phyloP scores from a whole-genome alignment of 92 coral and sea anemone genomes.

The Paramuricea clavata region DNA sequence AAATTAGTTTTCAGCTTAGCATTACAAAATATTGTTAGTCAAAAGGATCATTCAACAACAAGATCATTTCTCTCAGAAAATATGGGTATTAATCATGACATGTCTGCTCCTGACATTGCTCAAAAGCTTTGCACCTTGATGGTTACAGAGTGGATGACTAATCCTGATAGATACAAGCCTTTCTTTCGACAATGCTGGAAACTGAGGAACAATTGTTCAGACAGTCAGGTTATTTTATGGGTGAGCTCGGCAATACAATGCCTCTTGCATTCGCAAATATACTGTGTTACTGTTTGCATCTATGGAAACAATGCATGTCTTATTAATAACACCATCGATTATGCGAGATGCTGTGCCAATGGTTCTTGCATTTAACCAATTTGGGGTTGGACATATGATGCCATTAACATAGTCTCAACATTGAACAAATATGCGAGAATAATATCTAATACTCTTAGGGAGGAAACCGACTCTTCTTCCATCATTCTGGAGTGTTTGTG shows the following conservation, averaged over 20 bases:
- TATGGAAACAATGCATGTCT: conserved; percentile 67
- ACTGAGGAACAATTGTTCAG: conserved; percentile 62
- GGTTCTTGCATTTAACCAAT: conserved; percentile 72
- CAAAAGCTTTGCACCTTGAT: conserved; percentile 46
- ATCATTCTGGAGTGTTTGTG: neutral
- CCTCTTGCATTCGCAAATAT: conserved; percentile 78
- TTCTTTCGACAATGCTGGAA: conserved; percentile 42
- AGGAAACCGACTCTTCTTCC: too few relatives aligned
- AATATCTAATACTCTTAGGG: too few relatives aligned
- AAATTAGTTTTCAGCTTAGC: too few relatives aligned
- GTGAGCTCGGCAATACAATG: conserved; percentile 73
- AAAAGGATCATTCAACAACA: too few relatives aligned
- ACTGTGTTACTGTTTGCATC: conserved; percentile 60
- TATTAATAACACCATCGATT: conserved; percentile 69
- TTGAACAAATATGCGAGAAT: neutral
- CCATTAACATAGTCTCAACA: neutral
- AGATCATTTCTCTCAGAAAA: conserved; percentile 16
- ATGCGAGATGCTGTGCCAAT: conserved; percentile 45
- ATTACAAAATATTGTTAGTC: too few relatives aligned
- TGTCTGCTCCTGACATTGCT: neutral
- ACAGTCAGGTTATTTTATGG: conserved; percentile 69
- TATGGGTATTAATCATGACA: neutral
- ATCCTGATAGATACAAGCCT: conserved; percentile 69
- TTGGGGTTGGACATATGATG: conserved; percentile 58
- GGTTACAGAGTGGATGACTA: conserved; percentile 66